Conservation (phyloP, 2,888 invertebrate genomes). For the Portevinia maculata region DNA sequence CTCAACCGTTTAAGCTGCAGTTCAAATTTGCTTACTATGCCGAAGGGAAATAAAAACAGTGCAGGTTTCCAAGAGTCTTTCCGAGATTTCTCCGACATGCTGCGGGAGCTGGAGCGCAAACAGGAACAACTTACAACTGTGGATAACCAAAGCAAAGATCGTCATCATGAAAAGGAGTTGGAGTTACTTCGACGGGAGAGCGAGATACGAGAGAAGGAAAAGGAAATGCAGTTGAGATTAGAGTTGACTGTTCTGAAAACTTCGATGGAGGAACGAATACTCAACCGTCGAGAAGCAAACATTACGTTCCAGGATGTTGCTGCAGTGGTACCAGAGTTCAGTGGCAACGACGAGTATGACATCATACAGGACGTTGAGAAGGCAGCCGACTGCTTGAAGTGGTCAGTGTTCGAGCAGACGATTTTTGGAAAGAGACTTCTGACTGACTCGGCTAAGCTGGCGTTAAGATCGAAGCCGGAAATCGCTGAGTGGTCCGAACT, state of each 20-base stretch:
- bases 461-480: background rate
- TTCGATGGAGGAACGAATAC: background rate
- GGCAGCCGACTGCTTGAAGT: background rate
- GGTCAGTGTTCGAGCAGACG: background rate
- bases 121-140: background rate
- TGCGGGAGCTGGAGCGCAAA: background rate
- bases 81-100: conserved; percentile 1
- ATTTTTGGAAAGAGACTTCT: conserved; percentile 10
- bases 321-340: conserved; percentile 1
- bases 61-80: background rate
- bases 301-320: conserved; percentile 2
- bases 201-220: conserved; percentile 1
- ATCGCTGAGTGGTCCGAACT: conserved; percentile 7
- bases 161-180: conserved; percentile 2
- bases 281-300: background rate
- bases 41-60: conserved; percentile 6
- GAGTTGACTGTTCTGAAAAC: conserved; percentile 2
- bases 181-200: conserved; percentile 8
- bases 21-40: no score
- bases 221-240: conserved; percentile 1
- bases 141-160: background rate
- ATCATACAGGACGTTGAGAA: conserved; percentile 8
- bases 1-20: no score
- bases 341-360: conserved; percentile 9
- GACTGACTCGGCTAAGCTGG: conserved; percentile 1